phyloP scores from a whole-genome alignment of 2,888 invertebrate genomes.

The Priapulus caudatus region DNA sequence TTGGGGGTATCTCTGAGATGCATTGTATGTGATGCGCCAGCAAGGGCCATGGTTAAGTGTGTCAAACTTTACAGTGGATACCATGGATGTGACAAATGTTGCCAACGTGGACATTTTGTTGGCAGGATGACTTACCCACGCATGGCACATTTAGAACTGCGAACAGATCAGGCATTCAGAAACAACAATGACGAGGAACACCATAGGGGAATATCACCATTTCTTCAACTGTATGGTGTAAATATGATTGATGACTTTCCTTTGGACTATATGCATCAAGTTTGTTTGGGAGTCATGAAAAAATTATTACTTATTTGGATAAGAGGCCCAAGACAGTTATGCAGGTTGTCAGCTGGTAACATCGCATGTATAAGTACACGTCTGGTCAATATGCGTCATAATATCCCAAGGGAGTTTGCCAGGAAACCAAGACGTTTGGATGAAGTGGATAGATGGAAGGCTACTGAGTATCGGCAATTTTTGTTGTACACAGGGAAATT shows the following conservation, averaged over 20 bases:
- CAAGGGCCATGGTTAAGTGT: no score
- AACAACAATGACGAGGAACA: conserved; percentile 20
- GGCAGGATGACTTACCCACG: no score
- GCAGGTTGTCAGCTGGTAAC: no score
- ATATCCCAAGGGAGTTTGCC: conserved; percentile 19
- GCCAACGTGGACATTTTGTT: no score
- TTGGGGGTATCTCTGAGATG: no score
- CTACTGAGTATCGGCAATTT: neutral
- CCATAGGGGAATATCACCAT: conserved; percentile 19
- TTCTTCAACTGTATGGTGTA: no score
- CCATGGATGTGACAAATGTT: no score
- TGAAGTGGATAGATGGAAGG: conserved; percentile 15
- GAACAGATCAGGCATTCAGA: conserved; percentile 19
- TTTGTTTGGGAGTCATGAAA: conserved; percentile 28
- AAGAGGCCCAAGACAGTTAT: conserved; percentile 20
- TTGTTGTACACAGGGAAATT: neutral
- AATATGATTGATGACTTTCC: conserved; percentile 26
- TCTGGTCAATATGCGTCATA: no score
- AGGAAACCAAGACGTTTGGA: conserved; percentile 17
- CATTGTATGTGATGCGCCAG: no score
- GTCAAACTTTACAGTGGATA: no score
- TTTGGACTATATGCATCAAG: conserved; percentile 30
- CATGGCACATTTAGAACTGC: no score
- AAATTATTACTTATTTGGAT: conserved; percentile 26
- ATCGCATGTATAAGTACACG: no score